Evolutionary conservation across 2,113 vertebrate genomes (phyloP), one percentile per base, ranked within the genome.

Genomic region (Hoplias malabaricus): DNA sequence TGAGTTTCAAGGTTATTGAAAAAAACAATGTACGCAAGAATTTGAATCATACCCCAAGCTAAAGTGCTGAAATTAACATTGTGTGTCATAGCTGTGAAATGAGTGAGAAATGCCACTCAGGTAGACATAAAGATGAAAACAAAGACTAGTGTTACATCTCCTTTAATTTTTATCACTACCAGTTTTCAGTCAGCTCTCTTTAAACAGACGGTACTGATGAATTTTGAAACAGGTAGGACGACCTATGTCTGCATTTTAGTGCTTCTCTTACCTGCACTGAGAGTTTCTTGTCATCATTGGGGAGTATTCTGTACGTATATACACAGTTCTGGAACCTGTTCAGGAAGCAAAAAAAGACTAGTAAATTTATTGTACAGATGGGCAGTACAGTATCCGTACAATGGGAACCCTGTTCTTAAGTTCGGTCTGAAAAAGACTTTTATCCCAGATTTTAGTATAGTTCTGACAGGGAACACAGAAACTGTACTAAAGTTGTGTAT

Each of bases 301-400:
- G 96, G 82, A 99, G 92, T 83, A 99, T 98, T 84, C 98, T 93
- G 88, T 99, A 99, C 0, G 98, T 99, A 85, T 99, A 98, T 71
- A 98, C 96, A 0, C 96, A 96, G 31, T 96, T 97, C 87, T 93
- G 94, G 88, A 86, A 96, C 88, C 98, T 99, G 91, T n/a, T 56
- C 56, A 57, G 10, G 40, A 43, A 54, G 16, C 38, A 56, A 77
- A 13, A n/a, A n/a, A n/a, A n/a, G n/a, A n/a, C n/a, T n/a, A n/a
- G n/a, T n/a, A n/a, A n/a, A n/a, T n/a, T n/a, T n/a, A n/a, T n/a
- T n/a, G n/a, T n/a, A n/a, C n/a, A n/a, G n/a, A n/a, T n/a, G n/a
- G n/a, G n/a, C n/a, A n/a, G n/a, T 4, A 36, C 3, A 2, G 14
- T 1, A 63, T 63, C 2, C 16, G 23, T 27, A 54, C 23, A 40